Conservation (phyloP, 2,113 vertebrate genomes). For the Hyaena hyaena region DNA sequence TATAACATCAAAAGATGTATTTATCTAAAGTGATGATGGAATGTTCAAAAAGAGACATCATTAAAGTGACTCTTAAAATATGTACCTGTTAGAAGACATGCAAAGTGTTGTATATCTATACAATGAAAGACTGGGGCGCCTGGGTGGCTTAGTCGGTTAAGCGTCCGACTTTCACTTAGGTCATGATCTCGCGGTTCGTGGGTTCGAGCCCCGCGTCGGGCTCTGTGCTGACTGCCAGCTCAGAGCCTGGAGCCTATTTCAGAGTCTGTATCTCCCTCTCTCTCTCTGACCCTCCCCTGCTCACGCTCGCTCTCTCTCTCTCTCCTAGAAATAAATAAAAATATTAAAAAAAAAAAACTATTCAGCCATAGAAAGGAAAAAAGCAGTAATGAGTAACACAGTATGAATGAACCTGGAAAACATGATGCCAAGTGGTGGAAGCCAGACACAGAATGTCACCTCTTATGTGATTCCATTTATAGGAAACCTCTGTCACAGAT, state of each 20-base stretch:
- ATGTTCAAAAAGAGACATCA: not conserved
- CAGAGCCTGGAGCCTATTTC: too few relatives aligned
- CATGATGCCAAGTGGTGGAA: not conserved
- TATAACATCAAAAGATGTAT: not conserved
- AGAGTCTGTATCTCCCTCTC: too few relatives aligned
- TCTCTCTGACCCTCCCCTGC: too few relatives aligned
- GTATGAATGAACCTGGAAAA: not conserved
- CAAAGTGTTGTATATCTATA: not conserved
- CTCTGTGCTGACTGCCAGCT: too few relatives aligned
- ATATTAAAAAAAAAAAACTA: not conserved
- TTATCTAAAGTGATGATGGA: not conserved
- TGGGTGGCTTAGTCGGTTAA: too few relatives aligned
- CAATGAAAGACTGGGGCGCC: not conserved
- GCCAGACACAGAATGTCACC: not conserved
- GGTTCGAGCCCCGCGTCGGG: too few relatives aligned
- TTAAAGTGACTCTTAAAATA: constrained; percentile 6
- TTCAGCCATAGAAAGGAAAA: not conserved
- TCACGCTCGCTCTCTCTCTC: too few relatives aligned
- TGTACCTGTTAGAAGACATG: not conserved
- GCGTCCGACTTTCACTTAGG: too few relatives aligned
- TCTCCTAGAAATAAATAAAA: too few relatives aligned
- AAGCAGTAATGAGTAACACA: not conserved
- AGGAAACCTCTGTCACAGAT: not conserved
- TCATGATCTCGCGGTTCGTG: too few relatives aligned
- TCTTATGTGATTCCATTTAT: not conserved